Evolutionary conservation across 2,797 vertebrate species (phyloP).

Genomic region (Amniataba percoides): DNA sequence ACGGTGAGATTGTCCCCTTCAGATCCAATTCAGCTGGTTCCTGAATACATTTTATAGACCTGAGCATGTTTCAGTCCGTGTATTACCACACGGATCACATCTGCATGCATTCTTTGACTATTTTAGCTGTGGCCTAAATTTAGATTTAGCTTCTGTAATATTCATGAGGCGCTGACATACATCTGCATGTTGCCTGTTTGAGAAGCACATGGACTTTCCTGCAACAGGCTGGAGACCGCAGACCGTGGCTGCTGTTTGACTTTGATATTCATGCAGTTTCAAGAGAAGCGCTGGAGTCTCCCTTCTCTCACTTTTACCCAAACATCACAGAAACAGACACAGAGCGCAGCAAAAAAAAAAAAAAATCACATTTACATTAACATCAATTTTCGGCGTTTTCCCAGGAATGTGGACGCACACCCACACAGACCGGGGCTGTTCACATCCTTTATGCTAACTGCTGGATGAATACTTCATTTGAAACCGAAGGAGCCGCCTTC

Average conservation of each 20-base stretch:
- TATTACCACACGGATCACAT: not conserved
- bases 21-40: not conserved
- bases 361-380: not conserved
- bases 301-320: not conserved
- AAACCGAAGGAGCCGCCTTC: not conserved
- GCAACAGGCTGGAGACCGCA: not conserved
- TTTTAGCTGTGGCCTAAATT: not conserved
- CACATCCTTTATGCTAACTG: not conserved
- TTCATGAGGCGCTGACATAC: constrained; percentile 1
- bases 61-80: not conserved
- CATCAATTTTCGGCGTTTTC: not conserved
- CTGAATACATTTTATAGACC: not conserved
- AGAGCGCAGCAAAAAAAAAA: not conserved
- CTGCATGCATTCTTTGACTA: not conserved
- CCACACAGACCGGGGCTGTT: too few relatives aligned
- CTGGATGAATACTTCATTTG: not conserved
- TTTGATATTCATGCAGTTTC: not conserved
- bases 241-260: not conserved
- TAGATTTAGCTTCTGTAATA: constrained; percentile 4
- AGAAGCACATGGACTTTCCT: not conserved
- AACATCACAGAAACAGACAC: not conserved
- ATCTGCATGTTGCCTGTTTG: not conserved
- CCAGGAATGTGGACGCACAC: not conserved
- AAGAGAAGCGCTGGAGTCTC: not conserved
- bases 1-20: too few relatives aligned